phyloP scores from a whole-genome alignment of 2,113 vertebrate genomes.

The Herpailurus yagouaroundi region DNA sequence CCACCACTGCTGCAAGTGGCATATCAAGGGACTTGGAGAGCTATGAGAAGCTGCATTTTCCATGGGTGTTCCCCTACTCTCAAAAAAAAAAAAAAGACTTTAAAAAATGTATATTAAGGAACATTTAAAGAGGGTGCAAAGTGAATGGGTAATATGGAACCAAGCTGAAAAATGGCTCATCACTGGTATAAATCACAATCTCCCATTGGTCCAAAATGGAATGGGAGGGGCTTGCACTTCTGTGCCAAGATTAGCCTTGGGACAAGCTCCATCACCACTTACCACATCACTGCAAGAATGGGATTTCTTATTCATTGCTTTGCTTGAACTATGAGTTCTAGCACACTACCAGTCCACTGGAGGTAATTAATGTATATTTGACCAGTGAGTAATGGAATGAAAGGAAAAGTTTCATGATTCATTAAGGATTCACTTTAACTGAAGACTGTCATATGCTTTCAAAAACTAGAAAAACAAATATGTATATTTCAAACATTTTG shows the following conservation, averaged over 20 bases:
- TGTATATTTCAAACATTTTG: not conserved
- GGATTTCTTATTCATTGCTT: not conserved
- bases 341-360: not conserved
- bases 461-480: not conserved
- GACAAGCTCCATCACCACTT: not conserved
- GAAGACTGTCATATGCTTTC: conserved; percentile 15
- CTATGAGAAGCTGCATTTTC: not conserved
- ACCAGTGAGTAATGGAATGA: not conserved
- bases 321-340: not conserved
- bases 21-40: not conserved
- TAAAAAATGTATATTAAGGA: not conserved
- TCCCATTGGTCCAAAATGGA: not conserved
- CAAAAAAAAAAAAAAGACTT: not conserved
- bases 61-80: not conserved
- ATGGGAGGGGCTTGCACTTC: not conserved
- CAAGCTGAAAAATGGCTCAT: not conserved
- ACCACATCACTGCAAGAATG: not conserved
- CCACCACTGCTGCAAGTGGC: not conserved
- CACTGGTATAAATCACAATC: not conserved
- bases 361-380: not conserved
- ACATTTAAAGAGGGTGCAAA: not conserved
- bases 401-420: not conserved
- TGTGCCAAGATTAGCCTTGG: not conserved
- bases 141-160: not conserved
- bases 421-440: conserved; percentile 3